Evolutionary conservation across 2,113 vertebrate species (phyloP), one percentile per base, ranked within the genome.

Genomic region (Pao palembangensis): DNA sequence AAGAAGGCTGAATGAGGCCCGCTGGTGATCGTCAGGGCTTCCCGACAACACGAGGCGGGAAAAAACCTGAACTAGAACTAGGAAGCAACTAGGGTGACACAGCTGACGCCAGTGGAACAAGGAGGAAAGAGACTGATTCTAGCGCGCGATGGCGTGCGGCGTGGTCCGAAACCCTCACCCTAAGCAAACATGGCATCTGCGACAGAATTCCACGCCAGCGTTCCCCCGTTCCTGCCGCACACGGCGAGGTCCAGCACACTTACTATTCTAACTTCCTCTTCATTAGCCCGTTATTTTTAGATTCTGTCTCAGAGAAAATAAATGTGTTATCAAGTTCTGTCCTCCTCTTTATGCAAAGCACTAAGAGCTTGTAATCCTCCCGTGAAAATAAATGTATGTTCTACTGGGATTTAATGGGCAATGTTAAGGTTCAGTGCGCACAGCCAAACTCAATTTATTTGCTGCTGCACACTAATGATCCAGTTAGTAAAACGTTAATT

Each of bases 21-120:
- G 19, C 19, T 42, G 43, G 19, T 20, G 58, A 46, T 67, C 67
- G 58, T 41, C 58, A 70, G 43, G 47, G 25, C 43, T 11, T 34
- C 20, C 34, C 43, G 56, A 51, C 43, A 3, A 12, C 8, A 13
- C 10, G 18, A 13, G 17, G 18, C 20, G 25, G 1, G 3, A 41
- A n/a, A 34, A 21, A 23, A 23, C 21, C 21, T 23, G n/a, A 18
- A 50, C 1, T 0, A 13, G n/a, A 11, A 46, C 49, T n/a, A 25
- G 6, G 41, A 51, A 21, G 52, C 25, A 28, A 4, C 25, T 3
- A 38, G 34, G 10, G 34, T 38, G 34, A 2, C 34, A 38, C 8
- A 38, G 34, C 34, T 2, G 34, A 3, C 34, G 25, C 58, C 31
- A 17, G 8, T 38, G 18, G 10, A 61, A 6, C 41, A 10, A 23